Evolutionary conservation across 2,797 vertebrate species (phyloP).

Genomic region (Pipistrellus nathusii): DNA sequence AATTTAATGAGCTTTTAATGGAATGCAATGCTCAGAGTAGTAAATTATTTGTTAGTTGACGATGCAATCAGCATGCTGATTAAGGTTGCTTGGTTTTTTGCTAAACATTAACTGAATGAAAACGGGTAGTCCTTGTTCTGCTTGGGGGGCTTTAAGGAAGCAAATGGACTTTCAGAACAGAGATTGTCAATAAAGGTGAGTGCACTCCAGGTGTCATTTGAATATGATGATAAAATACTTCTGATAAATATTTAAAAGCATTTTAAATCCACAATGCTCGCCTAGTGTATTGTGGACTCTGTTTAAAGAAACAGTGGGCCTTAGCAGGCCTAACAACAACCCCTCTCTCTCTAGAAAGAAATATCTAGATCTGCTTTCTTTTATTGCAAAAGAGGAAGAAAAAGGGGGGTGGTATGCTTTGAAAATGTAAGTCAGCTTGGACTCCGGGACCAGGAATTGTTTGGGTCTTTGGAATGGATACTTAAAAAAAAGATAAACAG

Average conservation of each 20-base stretch:
- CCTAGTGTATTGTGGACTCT: conserved; percentile 79
- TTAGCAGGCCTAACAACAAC: conserved; percentile 80
- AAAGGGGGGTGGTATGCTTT: conserved; percentile 52
- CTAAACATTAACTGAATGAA: conserved; percentile 90
- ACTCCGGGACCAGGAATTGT: conserved; percentile 68
- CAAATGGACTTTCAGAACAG: conserved; percentile 88
- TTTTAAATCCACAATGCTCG: conserved; percentile 85
- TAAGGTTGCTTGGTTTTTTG: conserved; percentile 89
- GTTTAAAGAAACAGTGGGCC: conserved; percentile 86
- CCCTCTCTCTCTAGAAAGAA: conserved; percentile 77
- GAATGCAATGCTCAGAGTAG: conserved; percentile 90
- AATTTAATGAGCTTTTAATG: conserved; percentile 93
- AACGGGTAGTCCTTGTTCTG: conserved; percentile 88
- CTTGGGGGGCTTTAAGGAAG: conserved; percentile 86
- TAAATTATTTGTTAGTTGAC: conserved; percentile 93
- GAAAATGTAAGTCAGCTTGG: conserved; percentile 67
- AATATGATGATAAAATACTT: conserved; percentile 87
- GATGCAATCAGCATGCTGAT: conserved; percentile 93
- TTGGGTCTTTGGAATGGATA: conserved; percentile 60
- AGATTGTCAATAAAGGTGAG: conserved; percentile 90
- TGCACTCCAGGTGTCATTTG: conserved; percentile 89
- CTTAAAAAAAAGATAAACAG: conserved; percentile 44
- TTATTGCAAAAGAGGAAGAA: conserved; percentile 56
- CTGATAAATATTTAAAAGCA: conserved; percentile 90
- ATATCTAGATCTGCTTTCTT: conserved; percentile 47